Evolutionary conservation across 2,113 vertebrate genomes (phyloP).

Genomic region (Mionectes macconnelli): DNA sequence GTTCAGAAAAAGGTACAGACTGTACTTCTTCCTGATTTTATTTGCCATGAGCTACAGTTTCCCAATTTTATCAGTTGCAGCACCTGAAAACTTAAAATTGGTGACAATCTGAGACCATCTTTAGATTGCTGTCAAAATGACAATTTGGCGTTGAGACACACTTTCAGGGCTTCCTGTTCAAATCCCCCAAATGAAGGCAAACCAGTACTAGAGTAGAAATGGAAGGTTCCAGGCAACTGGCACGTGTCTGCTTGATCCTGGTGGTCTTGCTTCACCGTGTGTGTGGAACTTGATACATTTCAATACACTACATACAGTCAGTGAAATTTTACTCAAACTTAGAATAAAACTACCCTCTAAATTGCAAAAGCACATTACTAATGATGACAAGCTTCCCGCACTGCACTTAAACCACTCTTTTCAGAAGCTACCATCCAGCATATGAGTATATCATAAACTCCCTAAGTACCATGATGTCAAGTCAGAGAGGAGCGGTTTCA

Average conservation of each 20-base stretch:
- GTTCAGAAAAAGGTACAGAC: background rate
- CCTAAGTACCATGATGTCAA: background rate
- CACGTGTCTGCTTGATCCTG: fast-evolving
- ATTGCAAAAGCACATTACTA: background rate
- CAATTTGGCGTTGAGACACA: background rate
- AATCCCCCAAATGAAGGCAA: background rate
- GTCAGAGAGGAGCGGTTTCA: background rate
- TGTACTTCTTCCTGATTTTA: background rate
- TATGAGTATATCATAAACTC: background rate
- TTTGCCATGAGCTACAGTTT: background rate
- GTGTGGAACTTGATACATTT: background rate
- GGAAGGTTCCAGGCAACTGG: background rate
- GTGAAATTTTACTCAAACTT: background rate
- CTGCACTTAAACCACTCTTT: background rate
- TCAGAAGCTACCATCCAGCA: background rate
- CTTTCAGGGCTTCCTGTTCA: background rate
- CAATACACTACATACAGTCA: background rate
- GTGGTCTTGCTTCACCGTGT: background rate
- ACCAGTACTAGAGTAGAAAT: background rate
- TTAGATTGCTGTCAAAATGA: background rate
- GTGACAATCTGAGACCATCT: background rate
- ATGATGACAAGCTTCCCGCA: background rate
- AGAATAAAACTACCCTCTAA: background rate
- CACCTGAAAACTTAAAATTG: background rate
- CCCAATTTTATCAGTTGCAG: background rate